These are phyloP conservation scores for Stenodera caucasica DNA, from an alignment of 2,888 invertebrate genomes.

Conservation along the genomic window DNA sequence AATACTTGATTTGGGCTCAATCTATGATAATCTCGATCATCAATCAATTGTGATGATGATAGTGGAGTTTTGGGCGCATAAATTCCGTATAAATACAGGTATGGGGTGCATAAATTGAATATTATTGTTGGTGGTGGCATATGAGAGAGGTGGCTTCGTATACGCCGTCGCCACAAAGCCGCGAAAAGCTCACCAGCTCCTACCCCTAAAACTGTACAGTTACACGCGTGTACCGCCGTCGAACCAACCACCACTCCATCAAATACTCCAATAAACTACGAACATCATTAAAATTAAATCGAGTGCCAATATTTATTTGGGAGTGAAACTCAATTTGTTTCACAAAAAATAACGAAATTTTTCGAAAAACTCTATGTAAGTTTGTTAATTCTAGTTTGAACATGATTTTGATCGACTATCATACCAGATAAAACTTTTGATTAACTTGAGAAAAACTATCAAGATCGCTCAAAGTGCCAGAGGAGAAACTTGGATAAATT, in stretches of 20 bases:
- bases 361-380: no score
- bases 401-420: no score
- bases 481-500: no score
- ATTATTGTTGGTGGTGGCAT: neutral
- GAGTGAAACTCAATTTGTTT: no score
- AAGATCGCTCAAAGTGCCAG: no score
- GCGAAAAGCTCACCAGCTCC: slow-evolving; percentile 36
- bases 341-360: no score
- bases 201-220: slow-evolving; percentile 36
- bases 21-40: neutral
- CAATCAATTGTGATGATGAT: no score
- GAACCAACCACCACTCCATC: slow-evolving; percentile 28
- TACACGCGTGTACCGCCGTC: slow-evolving; percentile 33
- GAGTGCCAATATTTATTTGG: no score
- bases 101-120: neutral
- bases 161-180: slow-evolving; percentile 34
- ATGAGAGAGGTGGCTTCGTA: slow-evolving; percentile 35
- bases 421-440: no score
- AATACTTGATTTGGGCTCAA: neutral
- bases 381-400: no score
- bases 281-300: neutral
- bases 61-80: neutral
- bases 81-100: neutral
- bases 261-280: neutral
- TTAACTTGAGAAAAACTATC: no score